Percentiles rank a stretch among this genome's conserved stretches.
Conservation (phyloP, 2,888 invertebrate species). For the Colostygia pectinataria region DNA sequence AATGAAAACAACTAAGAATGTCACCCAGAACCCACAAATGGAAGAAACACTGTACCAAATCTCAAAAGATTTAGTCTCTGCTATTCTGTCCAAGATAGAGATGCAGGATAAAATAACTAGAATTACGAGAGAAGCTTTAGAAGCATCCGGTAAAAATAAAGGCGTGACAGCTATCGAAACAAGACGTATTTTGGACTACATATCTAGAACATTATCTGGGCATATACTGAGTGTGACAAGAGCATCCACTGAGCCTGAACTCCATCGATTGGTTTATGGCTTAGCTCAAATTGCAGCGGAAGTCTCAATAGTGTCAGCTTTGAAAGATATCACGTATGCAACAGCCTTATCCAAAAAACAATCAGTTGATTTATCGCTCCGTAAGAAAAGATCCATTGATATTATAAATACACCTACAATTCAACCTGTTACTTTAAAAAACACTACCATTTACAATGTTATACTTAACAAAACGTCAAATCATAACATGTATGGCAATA, state of each 20-base stretch:
- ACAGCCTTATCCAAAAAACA: slow-evolving; percentile 71
- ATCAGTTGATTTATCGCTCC: slow-evolving; percentile 68
- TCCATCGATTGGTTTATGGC: slow-evolving; percentile 74
- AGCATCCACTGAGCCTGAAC: slow-evolving; percentile 73
- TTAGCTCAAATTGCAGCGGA: slow-evolving; percentile 77
- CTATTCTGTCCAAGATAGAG: slow-evolving; percentile 71
- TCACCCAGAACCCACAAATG: slow-evolving; percentile 72
- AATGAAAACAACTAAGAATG: slow-evolving; percentile 64
- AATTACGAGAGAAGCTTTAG: slow-evolving; percentile 71
- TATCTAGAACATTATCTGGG: slow-evolving; percentile 71
- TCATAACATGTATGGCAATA: slow-evolving; percentile 21
- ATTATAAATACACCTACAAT: slow-evolving; percentile 32
- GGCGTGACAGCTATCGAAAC: slow-evolving; percentile 77
- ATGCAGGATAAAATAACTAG: slow-evolving; percentile 77
- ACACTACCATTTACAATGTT: slow-evolving; percentile 51
- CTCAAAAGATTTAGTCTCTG: slow-evolving; percentile 72
- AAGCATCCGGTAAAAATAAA: slow-evolving; percentile 72
- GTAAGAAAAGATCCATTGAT: slow-evolving; percentile 60
- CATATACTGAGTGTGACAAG: slow-evolving; percentile 70
- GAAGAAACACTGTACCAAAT: slow-evolving; percentile 71
- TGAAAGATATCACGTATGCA: slow-evolving; percentile 74
- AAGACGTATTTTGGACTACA: slow-evolving; percentile 72
- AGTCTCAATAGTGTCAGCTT: slow-evolving; percentile 71
- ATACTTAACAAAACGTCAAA: slow-evolving; percentile 58
- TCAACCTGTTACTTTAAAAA: slow-evolving; percentile 30